These are phyloP conservation scores for Oscheius sp. DNA, from an alignment of 2,888 invertebrate genomes.

Conservation along the genomic window DNA sequence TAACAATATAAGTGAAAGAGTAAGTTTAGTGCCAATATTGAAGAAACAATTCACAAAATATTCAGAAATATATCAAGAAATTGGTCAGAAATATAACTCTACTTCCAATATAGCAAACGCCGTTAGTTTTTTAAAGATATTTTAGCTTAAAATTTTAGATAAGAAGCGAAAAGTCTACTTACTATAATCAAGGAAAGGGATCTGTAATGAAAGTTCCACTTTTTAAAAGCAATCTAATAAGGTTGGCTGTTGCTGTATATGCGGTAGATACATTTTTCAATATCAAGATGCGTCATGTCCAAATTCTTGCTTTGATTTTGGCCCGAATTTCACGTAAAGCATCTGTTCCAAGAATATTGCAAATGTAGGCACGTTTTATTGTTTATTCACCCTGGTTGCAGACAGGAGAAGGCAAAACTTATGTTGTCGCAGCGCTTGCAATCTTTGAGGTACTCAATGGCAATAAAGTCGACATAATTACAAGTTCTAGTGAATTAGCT, in stretches of 20 bases:
- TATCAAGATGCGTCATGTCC: not conserved
- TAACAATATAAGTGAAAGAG: too few species aligned
- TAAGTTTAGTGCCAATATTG: not conserved
- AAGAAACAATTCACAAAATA: not conserved
- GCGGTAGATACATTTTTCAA: not conserved
- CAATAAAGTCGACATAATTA: not conserved
- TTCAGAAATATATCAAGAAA: not conserved
- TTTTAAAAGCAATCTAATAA: too few species aligned
- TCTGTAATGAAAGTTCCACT: too few species aligned
- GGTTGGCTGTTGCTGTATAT: not conserved
- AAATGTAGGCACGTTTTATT: not conserved
- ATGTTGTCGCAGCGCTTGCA: not conserved
- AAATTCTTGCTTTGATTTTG: not conserved
- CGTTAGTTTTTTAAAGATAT: too few species aligned
- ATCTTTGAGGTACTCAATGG: not conserved
- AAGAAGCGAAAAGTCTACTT: too few species aligned
- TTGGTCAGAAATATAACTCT: too few species aligned
- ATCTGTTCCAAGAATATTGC: not conserved
- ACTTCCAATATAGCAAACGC: too few species aligned
- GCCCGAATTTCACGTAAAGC: not conserved
- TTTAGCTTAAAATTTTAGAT: too few species aligned
- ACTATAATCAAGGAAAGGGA: too few species aligned
- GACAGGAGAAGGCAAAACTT: slow-evolving; percentile 7
- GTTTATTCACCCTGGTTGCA: not conserved
- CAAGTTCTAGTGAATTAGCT: not conserved